phyloP scores from a whole-genome alignment of 2,797 vertebrate genomes.

The Orestias chungarensis region DNA sequence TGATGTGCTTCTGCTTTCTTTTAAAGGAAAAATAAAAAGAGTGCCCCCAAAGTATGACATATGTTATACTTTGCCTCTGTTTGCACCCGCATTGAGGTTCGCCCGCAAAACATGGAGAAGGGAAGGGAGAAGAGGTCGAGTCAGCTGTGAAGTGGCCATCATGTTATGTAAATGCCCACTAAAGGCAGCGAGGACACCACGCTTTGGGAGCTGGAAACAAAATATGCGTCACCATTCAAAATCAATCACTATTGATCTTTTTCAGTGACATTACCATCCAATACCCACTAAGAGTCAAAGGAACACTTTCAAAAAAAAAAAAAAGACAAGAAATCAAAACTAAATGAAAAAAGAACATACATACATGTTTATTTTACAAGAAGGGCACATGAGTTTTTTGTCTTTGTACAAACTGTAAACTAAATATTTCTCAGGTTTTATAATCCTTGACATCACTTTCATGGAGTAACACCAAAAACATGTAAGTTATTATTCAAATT shows the following conservation, averaged over 20 bases:
- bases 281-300: slow-evolving; percentile 55
- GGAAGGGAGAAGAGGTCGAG: slow-evolving; percentile 45
- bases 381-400: slow-evolving; percentile 69
- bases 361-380: slow-evolving; percentile 82
- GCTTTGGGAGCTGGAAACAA: slow-evolving; percentile 69
- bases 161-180: slow-evolving; percentile 72
- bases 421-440: slow-evolving; percentile 73
- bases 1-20: too few species aligned
- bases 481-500: slow-evolving; percentile 68
- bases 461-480: slow-evolving; percentile 74
- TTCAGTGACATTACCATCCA: slow-evolving; percentile 65
- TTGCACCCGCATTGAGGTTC: slow-evolving; percentile 31
- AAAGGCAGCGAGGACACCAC: slow-evolving; percentile 62
- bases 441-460: slow-evolving; percentile 75
- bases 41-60: too few species aligned
- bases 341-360: slow-evolving; percentile 62
- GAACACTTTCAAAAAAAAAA: slow-evolving; percentile 11
- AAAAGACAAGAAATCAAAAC: slow-evolving; percentile 31
- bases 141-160: slow-evolving; percentile 64
- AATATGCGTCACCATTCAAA: slow-evolving; percentile 63
- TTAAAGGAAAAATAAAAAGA: too few species aligned
- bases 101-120: slow-evolving; percentile 33
- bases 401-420: slow-evolving; percentile 80
- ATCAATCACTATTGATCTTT: slow-evolving; percentile 77
- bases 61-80: not conserved